Evolutionary conservation across 1,140 invertebrate genomes (phyloP).

Genomic region (Aricia agestis): DNA sequence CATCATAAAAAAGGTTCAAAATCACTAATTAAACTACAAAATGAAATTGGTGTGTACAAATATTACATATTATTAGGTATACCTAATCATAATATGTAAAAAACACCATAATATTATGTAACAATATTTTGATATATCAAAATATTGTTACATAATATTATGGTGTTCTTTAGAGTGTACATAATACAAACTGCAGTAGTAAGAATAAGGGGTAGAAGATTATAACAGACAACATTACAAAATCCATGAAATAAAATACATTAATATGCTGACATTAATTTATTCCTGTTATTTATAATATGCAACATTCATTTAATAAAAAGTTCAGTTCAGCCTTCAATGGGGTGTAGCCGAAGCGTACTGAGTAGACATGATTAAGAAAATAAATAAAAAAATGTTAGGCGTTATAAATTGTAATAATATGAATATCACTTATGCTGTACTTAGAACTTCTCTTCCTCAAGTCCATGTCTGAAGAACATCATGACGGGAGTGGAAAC

Average conservation of each 20-base stretch:
- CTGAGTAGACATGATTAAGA: conserved; percentile 59
- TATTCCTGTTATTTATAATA: conserved; percentile 56
- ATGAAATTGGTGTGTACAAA: no score
- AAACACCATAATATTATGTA: no score
- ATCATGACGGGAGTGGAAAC: conserved; percentile 90
- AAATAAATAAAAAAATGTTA: conserved; percentile 70
- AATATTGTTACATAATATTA: no score
- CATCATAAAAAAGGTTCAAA: no score
- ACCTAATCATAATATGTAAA: no score
- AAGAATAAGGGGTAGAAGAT: no score
- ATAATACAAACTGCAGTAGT: no score
- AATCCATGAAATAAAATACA: not conserved
- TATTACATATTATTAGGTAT: no score
- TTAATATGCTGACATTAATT: conserved; percentile 54
- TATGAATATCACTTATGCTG: conserved; percentile 52
- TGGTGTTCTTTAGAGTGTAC: no score
- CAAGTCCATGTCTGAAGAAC: conserved; percentile 97
- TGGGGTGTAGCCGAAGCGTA: conserved; percentile 55
- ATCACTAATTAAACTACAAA: no score
- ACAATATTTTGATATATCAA: no score
- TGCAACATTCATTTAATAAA: conserved; percentile 67
- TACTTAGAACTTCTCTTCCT: conserved; percentile 94
- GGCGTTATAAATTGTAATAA: conserved; percentile 54
- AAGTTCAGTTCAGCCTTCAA: conserved; percentile 72
- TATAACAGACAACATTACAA: no score